phyloP scores from a whole-genome alignment of 2,797 vertebrate species.

The Centropyge bicolor region DNA sequence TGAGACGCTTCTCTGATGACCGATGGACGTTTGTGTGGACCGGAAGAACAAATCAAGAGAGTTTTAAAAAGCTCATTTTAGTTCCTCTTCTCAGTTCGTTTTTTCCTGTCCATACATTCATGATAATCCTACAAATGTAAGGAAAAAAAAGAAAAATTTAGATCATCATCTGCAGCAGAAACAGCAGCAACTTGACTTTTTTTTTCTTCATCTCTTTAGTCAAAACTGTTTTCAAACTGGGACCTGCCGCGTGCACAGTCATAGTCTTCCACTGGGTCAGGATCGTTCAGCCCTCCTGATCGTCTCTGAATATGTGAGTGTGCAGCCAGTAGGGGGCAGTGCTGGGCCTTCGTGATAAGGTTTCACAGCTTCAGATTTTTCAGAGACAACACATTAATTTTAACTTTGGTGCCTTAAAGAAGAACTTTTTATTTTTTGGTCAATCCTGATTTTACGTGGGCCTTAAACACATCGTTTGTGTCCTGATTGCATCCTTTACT shows the following conservation, averaged over 20 bases:
- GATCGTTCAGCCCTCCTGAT: neutral
- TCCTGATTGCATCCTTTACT: neutral
- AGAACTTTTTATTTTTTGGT: neutral
- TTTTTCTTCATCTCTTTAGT: neutral
- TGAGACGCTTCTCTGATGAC: neutral
- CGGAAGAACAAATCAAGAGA: neutral
- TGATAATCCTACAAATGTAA: too few relatives aligned
- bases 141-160: too few relatives aligned
- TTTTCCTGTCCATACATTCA: neutral
- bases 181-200: neutral
- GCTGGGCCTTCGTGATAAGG: neutral
- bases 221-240: neutral
- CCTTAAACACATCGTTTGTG: neutral
- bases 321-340: conserved; percentile 29
- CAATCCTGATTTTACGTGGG: neutral
- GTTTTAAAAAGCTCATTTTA: neutral
- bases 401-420: conserved; percentile 39
- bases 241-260: neutral
- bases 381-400: neutral
- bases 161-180: too few relatives aligned
- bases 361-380: neutral
- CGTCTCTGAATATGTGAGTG: neutral
- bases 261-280: neutral
- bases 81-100: neutral
- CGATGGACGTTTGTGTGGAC: neutral